These are phyloP conservation scores for Hycleus cichorii DNA, from an alignment of 1,140 invertebrate species.

Conservation along the genomic window DNA sequence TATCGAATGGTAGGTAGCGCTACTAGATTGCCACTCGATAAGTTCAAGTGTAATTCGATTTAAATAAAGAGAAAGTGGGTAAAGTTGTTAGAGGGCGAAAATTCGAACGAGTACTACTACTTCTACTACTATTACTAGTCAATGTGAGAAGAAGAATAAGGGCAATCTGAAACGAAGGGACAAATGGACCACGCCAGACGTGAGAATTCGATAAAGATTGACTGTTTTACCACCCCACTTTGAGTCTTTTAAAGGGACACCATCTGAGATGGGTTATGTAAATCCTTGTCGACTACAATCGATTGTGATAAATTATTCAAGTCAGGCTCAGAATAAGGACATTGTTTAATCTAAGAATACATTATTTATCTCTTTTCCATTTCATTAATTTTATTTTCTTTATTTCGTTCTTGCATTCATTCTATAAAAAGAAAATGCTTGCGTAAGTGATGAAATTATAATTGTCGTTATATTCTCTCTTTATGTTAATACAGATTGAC, in stretches of 20 bases:
- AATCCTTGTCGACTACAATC: background rate
- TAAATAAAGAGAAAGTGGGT: conserved; percentile 39
- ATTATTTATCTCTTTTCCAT: background rate
- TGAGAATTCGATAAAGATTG: conserved; percentile 40
- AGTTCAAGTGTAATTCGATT: conserved; percentile 40
- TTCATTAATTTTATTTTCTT: no score
- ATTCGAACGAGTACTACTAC: no score
- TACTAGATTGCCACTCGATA: no score
- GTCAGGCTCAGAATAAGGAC: background rate
- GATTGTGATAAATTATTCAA: background rate
- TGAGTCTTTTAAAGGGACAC: conserved; percentile 11
- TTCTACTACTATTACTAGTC: no score
- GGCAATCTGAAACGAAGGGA: conserved; percentile 29
- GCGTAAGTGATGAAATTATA: no score
- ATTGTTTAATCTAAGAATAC: background rate
- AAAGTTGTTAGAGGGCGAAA: conserved; percentile 16
- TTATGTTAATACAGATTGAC: no score
- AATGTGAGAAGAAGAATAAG: conserved; percentile 3
- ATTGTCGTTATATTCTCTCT: no score
- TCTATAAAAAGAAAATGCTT: no score
- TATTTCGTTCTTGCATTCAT: no score
- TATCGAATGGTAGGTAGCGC: no score
- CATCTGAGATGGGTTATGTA: background rate
- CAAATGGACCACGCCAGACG: conserved; percentile 31
- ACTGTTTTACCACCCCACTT: conserved; percentile 33